Evolutionary conservation across 1,140 invertebrate species (phyloP).

Genomic region (Apis dorsata): DNA sequence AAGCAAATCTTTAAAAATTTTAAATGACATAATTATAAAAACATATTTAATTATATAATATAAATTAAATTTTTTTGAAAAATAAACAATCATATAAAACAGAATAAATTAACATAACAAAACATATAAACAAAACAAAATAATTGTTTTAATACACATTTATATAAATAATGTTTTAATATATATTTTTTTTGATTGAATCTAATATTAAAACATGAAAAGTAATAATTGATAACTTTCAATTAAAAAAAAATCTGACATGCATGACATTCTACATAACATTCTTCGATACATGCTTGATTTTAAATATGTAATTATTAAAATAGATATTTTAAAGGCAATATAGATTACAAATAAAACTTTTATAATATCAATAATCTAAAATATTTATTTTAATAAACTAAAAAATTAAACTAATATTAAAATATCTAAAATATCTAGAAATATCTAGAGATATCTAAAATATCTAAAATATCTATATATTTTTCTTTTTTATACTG

Average conservation of each 20-base stretch:
- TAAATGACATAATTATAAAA: neutral
- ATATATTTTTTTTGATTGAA: neutral
- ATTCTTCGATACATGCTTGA: constrained; percentile 57
- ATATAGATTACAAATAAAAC: constrained; percentile 24
- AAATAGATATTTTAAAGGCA: constrained; percentile 30
- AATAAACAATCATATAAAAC: neutral
- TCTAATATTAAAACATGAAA: constrained; percentile 8
- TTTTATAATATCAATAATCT: neutral
- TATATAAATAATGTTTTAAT: neutral
- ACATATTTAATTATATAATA: neutral
- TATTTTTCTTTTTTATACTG: constrained; percentile 3
- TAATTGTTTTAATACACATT: too few relatives aligned
- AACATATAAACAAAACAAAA: too few relatives aligned
- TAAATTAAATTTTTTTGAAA: neutral
- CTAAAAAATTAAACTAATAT: constrained; percentile 27
- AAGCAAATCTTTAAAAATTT: neutral
- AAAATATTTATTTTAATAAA: constrained; percentile 1
- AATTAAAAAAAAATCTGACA: constrained; percentile 52
- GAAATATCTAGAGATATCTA: constrained; percentile 16
- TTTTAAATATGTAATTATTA: constrained; percentile 35
- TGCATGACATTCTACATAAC: constrained; percentile 53
- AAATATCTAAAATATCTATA: constrained; percentile 21
- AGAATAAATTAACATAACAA: neutral
- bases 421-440: constrained; percentile 29
- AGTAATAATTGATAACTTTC: constrained; percentile 7